Evolutionary conservation across 2,888 invertebrate species (phyloP).

Genomic region (Gasteruption jaculator): DNA sequence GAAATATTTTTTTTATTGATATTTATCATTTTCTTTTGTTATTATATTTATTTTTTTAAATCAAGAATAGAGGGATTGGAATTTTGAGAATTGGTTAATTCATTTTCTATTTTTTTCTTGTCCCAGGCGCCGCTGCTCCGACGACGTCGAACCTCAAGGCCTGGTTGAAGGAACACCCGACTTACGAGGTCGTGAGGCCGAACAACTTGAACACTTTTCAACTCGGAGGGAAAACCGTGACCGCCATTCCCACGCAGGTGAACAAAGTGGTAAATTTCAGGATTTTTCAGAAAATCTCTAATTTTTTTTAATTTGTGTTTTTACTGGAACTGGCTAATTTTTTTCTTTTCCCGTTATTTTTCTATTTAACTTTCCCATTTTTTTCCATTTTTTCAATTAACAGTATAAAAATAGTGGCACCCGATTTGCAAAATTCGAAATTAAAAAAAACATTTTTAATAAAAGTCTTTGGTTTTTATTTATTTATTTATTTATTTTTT

Average conservation of each 20-base stretch:
- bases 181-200: conserved; percentile 77
- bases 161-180: conserved; percentile 84
- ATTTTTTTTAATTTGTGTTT: too few relatives aligned
- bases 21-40: conserved; percentile 4
- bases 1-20: background rate
- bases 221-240: conserved; percentile 38
- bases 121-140: conserved; percentile 79
- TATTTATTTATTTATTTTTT: background rate
- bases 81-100: conserved; percentile 7
- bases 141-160: conserved; percentile 72
- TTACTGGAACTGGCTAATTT: too few relatives aligned
- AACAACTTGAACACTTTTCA: conserved; percentile 39
- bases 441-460: too few relatives aligned
- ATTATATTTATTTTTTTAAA: conserved; percentile 4
- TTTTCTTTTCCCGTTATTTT: too few relatives aligned
- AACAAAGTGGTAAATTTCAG: conserved; percentile 19
- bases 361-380: background rate
- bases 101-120: conserved; percentile 37
- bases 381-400: background rate
- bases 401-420: too few relatives aligned
- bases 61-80: background rate
- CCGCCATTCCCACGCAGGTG: conserved; percentile 36
- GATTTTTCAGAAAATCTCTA: conserved; percentile 15
- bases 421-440: too few relatives aligned
- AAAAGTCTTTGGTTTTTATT: too few relatives aligned